Evolutionary conservation across 2,888 invertebrate genomes (phyloP), one percentile per base, ranked within the genome.

Genomic region (Orthonychiurus folsomi): DNA sequence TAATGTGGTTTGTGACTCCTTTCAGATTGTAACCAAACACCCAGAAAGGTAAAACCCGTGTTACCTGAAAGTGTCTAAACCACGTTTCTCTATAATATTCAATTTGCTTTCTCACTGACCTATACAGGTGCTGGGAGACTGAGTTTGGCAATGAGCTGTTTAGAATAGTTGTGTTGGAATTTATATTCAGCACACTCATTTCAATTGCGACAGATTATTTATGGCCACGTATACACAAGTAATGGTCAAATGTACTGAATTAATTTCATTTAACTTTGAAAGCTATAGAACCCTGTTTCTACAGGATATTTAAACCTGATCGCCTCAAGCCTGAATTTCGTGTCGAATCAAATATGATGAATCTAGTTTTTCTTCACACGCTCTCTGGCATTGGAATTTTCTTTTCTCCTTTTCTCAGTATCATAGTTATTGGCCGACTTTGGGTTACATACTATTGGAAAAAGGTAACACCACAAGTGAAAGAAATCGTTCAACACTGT

Each of bases 321-420:
- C 37, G 15, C 37, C 9, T 37, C 37, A 56, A 56, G 20, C 27
- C 37, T 3, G 56, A 28, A 18, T 56, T 56, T 27, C 27, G 28
- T 21, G 56, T 56, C 5, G 56, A 56, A 20, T 3, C 25, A 12
- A 26, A 26, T 21, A 56, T n/a, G 3, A 3, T 56, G 12, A 28
- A 56, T 21, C 28, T 56, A 3, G 27, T 56, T 27, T 56, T 56
- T 27, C 27, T 56, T n/a, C 56, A 56, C 28, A 56, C 56, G 20
- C 12, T 56, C n/a, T 37, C 28, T n/a, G 27, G 56, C 18, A 28
- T 28, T 37, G 37, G 56, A n/a, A 28, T 20, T 3, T 37, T 56
- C 3, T 56, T 56, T 20, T 25, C 12, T 20, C 56, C 56, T 3
- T 21, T 56, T 26, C 56, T 56, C 3, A 25, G 27, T 9, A 5